Percentiles rank a stretch among this genome's conserved stretches.
phyloP scores from a whole-genome alignment of 2,113 vertebrate species.

The Piaya cayana region DNA sequence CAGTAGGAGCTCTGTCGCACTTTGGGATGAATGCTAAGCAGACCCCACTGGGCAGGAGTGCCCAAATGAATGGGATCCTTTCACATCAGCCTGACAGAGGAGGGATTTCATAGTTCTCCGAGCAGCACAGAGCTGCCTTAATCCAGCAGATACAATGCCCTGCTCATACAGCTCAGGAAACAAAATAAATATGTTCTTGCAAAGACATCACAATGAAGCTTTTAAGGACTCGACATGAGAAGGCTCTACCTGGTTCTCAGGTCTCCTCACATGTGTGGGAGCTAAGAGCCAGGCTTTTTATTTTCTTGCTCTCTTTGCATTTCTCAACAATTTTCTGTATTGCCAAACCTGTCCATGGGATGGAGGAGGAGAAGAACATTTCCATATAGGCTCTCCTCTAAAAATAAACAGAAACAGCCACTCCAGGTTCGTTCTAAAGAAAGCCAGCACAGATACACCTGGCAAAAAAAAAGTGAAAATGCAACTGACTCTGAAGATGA shows the following conservation, averaged over 20 bases:
- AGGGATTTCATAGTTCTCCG: conserved; percentile 42
- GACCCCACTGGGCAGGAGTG: conserved; percentile 44
- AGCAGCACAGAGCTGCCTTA: conserved; percentile 70
- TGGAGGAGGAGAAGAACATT: neutral
- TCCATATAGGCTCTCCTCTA: neutral
- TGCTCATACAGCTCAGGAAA: conserved; percentile 74
- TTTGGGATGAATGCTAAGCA: conserved; percentile 52
- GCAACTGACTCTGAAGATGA: neutral
- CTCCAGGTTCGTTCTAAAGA: neutral
- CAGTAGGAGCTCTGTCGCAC: neutral
- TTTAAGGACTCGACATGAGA: conserved; percentile 42
- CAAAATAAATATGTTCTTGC: conserved; percentile 71
- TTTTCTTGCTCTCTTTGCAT: neutral
- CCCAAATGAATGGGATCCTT: conserved; percentile 72
- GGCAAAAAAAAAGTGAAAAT: neutral
- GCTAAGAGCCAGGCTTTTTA: neutral
- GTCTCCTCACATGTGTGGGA: neutral
- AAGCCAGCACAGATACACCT: neutral
- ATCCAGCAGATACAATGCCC: conserved; percentile 59
- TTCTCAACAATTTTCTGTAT: neutral
- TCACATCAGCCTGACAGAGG: conserved; percentile 59
- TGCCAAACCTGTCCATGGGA: neutral
- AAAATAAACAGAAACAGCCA: neutral
- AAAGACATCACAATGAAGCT: conserved; percentile 65
- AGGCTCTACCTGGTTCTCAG: conserved; percentile 16